Base-by-base conservation (phyloP, 1,140 invertebrate species). In the Helicoverpa zea region DNA sequence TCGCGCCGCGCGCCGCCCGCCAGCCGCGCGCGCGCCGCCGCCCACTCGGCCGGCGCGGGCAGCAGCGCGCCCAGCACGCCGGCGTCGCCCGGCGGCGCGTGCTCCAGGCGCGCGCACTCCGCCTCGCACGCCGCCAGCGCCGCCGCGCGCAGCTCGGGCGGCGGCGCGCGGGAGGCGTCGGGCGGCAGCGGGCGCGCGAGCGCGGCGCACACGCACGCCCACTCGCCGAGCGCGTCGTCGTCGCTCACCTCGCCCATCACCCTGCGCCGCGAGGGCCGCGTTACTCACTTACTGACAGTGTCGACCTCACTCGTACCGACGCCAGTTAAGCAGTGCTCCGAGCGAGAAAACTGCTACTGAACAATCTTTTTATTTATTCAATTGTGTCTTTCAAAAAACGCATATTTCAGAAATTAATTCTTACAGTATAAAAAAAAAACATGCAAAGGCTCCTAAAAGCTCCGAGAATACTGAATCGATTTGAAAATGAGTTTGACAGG, bases 161-260 rank as follows among this genome's bases (percentile, higher is more conserved):
- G 64, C 64, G 49, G 79, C 79, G 61, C 18, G 11, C 79, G 75
- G 12, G 75, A 3, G n/a, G 61, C 49, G 74, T 68, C 64, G n/a
- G 77, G 52, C 52, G 63, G 77, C 64, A 52, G 75, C 79, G 61
- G 16, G 3, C 70, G 75, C 12, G 64, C 75, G 47, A 85, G 80
- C 66, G 51, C 84, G 43, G 80, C 80, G 80, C 82, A 56, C 9
- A 47, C 59, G 9, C 58, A 43, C 64, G 77, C 82, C 78, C 75
- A 75, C 14, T 13, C 18, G 56, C 56, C 78, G 23, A 47, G 12
- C 47, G 13, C 23, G 23, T 23, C 23, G 14, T 54, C 52, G 54
- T 12, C 51, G 30, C 63, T 18, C 78, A 63, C n/a, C 77, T 68
- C 61, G 63, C 35, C 16, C 63, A 18, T 30, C 35, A 76, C 74